Base-by-base conservation (phyloP, 2,888 invertebrate genomes). In the Macaria liturata region DNA sequence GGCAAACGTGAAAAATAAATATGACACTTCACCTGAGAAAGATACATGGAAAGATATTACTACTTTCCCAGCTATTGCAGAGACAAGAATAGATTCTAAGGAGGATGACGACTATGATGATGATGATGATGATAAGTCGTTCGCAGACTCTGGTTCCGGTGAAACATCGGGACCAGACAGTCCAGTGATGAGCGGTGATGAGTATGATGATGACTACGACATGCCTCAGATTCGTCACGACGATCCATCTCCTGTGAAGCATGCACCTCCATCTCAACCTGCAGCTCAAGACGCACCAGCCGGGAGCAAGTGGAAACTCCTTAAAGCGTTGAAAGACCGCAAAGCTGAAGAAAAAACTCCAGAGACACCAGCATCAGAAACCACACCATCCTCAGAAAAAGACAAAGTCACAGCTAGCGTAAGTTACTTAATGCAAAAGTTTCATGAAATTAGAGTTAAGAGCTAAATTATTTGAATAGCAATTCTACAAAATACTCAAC, bases 141-240 rank as follows among this genome's bases (percentile, higher is more conserved):
- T 84, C 54, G 94, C 90, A 31, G 94, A 93, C 51, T 96, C 96
- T 20, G 89, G 89, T 7, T 97, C 97, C 0, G 97, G 97, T 2
- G 97, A 96, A 73, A 97, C 97, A 9, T 97, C 97, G 6, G 97
- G 97, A 0, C 97, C 97, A 0, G 97, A 97, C 71, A 96, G 96
- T 79, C 97, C 97, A 8, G 95, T 95, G 4, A 91, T 94, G 64
- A 96, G 96, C 72, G 95, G 95, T 59, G 95, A 95, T 65, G 95
- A 96, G 69, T 86, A 93, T 48, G 95, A 95, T 61, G 95, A 95
- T 58, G 94, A 94, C 46, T 94, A 94, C 60, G 91, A 94, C 61
- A 89, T 92, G 67, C 91, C 93, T 32, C 92, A 93, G 69, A 78
- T 89, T 32, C 85, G 46, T 46, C 51, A 86, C 51, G 82, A 84